These are phyloP conservation scores for Hypomesus transpacificus DNA, from an alignment of 2,113 vertebrate species.

Conservation along the genomic window DNA sequence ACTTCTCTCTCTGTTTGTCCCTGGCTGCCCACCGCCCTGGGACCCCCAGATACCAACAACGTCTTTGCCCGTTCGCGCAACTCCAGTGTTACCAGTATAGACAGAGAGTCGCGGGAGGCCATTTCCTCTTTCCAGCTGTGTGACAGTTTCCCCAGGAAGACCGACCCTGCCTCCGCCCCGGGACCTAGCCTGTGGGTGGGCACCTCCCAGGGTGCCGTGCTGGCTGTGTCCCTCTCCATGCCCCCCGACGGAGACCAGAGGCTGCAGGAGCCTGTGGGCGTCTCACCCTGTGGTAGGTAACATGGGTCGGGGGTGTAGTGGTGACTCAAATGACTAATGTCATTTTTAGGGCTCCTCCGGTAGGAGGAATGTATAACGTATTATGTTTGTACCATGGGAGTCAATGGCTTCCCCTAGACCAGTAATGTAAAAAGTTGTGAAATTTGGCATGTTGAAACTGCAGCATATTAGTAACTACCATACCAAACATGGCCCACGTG, in stretches of 20 bases:
- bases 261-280: slow-evolving; percentile 84
- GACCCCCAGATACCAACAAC: slow-evolving; percentile 85
- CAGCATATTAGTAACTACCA: no score
- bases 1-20: slow-evolving; percentile 15
- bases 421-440: no score
- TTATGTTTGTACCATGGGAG: no score
- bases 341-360: no score
- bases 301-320: no score
- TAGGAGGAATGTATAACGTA: no score
- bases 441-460: no score
- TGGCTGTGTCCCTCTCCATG: slow-evolving; percentile 82
- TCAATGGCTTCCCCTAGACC: no score
- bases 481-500: no score
- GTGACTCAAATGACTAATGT: no score
- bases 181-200: slow-evolving; percentile 84
- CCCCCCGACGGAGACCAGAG: slow-evolving; percentile 85
- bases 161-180: slow-evolving; percentile 72
- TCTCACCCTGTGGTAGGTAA: slow-evolving; percentile 85
- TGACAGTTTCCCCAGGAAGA: slow-evolving; percentile 87
- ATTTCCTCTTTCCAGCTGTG: slow-evolving; percentile 92
- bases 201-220: slow-evolving; percentile 86
- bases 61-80: slow-evolving; percentile 92
- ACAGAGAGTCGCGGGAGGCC: slow-evolving; percentile 90
- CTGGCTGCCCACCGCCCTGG: background rate
- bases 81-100: slow-evolving; percentile 95